Evolutionary conservation across 2,113 vertebrate genomes (phyloP).

Genomic region (Corydoras sp.): DNA sequence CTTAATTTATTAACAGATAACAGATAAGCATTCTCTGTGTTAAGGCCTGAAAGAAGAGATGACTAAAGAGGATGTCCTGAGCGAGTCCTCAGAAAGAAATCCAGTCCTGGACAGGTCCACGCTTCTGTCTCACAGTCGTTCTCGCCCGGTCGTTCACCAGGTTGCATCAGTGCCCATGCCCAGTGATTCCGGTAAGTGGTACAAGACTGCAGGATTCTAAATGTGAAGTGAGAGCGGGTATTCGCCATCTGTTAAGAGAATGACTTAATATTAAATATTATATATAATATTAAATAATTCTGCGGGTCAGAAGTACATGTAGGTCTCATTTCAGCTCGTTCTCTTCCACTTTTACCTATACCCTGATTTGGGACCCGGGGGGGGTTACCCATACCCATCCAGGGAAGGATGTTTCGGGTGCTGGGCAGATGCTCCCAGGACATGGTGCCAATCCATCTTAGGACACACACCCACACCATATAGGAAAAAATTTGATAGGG

Average conservation of each 20-base stretch:
- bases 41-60: slow-evolving; percentile 60
- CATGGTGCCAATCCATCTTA: too few relatives aligned
- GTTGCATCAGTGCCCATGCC: slow-evolving; percentile 93
- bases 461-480: too few relatives aligned
- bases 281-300: too few relatives aligned
- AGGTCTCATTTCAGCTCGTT: too few relatives aligned
- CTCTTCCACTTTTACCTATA: too few relatives aligned
- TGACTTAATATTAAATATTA: background rate
- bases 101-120: slow-evolving; percentile 60
- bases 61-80: slow-evolving; percentile 71
- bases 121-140: slow-evolving; percentile 60
- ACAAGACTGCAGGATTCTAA: background rate
- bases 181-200: slow-evolving; percentile 80
- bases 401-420: too few relatives aligned
- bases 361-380: too few relatives aligned
- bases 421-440: too few relatives aligned
- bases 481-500: too few relatives aligned
- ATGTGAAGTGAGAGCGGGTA: background rate
- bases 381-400: too few relatives aligned
- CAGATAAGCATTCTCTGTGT: slow-evolving; percentile 3
- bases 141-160: slow-evolving; percentile 77
- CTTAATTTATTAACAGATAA: too few relatives aligned
- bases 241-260: background rate
- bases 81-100: slow-evolving; percentile 65
- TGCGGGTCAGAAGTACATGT: too few relatives aligned